Base-by-base conservation (phyloP, 1,140 invertebrate species). In the Alviniconcha marisindica region DNA sequence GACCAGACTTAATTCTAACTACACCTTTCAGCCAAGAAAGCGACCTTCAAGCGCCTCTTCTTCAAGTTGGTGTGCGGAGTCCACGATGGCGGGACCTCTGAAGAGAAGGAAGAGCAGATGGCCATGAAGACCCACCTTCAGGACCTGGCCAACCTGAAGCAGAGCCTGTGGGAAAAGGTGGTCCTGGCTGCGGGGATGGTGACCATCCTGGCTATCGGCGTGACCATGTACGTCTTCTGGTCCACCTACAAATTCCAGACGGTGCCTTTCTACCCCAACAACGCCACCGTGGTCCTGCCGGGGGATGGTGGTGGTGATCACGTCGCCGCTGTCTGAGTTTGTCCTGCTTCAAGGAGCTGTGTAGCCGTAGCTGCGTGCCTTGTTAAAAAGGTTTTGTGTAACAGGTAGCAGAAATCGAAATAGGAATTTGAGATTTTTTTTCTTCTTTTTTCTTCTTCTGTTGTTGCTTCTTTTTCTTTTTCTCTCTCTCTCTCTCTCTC, bases 191-290 rank as follows among this genome's bases (percentile, higher is more conserved):
- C 85, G 31, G 88, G 88, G 14, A 66, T 90, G 4, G 81, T 85
- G 1, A 14, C 86, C 14, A 89, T 89, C 51, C 63, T 89, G 18
- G 28, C 42, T 15, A 83, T 88, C 36, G 88, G 87, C 0, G 78
- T 82, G 0, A 84, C 81, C 40, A 66, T 89, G 82, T 90, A 90
- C 60, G 42, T 89, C 10, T 89, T 90, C 69, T 90, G 86, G 86
- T 90, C 89, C 0, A 76, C 83, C 38, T 89, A 87, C 87, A 84
- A 87, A 63, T 89, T 87, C 84, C 74, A 84, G 7, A 83, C 85
- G 10, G 74, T 81, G 0, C 83, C 83, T 14, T 81, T 76, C 71
- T 81, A 84, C 78, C 83, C 83, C 14, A 38, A 44, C 12, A 74
- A 40, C 38, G 15, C 36, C 33, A 38, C 24, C 24, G 21, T 31